Evolutionary conservation across 2,888 invertebrate species (phyloP).

Genomic region (Microchrysa polita): DNA sequence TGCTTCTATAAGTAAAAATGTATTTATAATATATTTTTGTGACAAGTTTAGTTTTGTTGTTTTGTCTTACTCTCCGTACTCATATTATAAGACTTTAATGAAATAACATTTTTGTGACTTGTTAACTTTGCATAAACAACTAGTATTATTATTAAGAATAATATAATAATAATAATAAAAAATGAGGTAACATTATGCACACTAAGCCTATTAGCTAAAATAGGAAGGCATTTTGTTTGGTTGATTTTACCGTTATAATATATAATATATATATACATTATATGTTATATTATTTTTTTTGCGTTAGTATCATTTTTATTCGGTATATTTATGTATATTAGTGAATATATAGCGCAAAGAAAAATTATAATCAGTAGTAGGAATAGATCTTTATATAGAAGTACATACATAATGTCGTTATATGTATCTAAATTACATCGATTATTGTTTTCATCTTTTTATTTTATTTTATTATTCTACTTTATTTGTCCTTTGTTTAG

Average conservation of each 20-base stretch:
- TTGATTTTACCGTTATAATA: conserved; percentile 41
- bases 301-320: conserved; percentile 18
- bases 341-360: not conserved
- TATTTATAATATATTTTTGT: conserved; percentile 9
- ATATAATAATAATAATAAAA: conserved; percentile 53
- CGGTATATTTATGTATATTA: conserved; percentile 4
- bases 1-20: not conserved
- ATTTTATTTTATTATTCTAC: conserved; percentile 8
- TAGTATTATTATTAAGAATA: too few relatives aligned
- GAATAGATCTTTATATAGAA: not conserved
- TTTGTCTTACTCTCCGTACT: not conserved
- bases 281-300: conserved; percentile 9
- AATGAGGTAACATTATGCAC: conserved; percentile 52
- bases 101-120: conserved; percentile 9
- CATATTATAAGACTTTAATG: conserved; percentile 34
- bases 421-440: not conserved
- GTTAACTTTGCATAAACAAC: conserved; percentile 10
- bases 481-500: conserved; percentile 3
- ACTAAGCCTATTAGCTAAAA: conserved; percentile 53
- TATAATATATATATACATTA: conserved; percentile 29
- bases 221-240: conserved; percentile 53
- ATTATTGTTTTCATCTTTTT: not conserved
- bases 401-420: not conserved
- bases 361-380: not conserved
- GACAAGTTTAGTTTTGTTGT: conserved; percentile 23